Percentiles rank a stretch among this genome's conserved stretches.
These are phyloP conservation scores for Cromileptes altivelis DNA, from an alignment of 2,113 vertebrate genomes.

Conservation along the genomic window DNA sequence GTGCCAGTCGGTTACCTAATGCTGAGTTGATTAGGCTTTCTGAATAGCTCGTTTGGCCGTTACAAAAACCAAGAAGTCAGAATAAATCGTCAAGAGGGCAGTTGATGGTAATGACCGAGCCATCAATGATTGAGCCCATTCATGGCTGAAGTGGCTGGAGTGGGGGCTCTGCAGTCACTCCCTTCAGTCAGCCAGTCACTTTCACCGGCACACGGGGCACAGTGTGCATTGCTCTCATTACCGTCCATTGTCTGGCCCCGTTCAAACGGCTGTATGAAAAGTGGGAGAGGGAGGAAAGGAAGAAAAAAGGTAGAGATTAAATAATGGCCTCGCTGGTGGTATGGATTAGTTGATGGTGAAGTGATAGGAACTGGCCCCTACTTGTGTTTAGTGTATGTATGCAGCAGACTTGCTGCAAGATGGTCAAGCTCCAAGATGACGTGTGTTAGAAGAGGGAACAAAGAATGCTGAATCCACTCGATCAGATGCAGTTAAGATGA, in stretches of 20 bases:
- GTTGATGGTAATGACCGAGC: slow-evolving; percentile 81
- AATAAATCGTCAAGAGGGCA: slow-evolving; percentile 78
- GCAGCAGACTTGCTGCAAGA: slow-evolving; percentile 46
- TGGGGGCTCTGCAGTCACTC: slow-evolving; percentile 64
- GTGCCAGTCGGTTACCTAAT: slow-evolving; percentile 64
- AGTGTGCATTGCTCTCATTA: slow-evolving; percentile 84
- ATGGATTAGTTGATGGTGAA: slow-evolving; percentile 71
- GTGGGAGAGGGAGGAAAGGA: slow-evolving; percentile 63
- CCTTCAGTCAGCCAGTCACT: slow-evolving; percentile 71
- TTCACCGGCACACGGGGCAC: slow-evolving; percentile 55
- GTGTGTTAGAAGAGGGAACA: slow-evolving; percentile 55
- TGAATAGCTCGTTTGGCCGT: slow-evolving; percentile 80
- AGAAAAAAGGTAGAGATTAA: slow-evolving; percentile 76
- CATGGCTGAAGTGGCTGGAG: slow-evolving; percentile 81
- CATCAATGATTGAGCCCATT: slow-evolving; percentile 85
- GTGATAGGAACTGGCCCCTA: slow-evolving; percentile 59
- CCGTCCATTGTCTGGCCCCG: slow-evolving; percentile 80
- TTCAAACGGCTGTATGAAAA: slow-evolving; percentile 68
- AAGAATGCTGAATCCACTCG: slow-evolving; percentile 56
- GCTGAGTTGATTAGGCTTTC: slow-evolving; percentile 75
- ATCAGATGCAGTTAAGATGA: slow-evolving; percentile 43
- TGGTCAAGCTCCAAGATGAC: slow-evolving; percentile 58
- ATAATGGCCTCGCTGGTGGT: slow-evolving; percentile 74
- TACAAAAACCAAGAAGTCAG: slow-evolving; percentile 79
- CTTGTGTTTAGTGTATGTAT: slow-evolving; percentile 56